phyloP scores from a whole-genome alignment of 2,797 vertebrate species.

The Parambassis ranga region DNA sequence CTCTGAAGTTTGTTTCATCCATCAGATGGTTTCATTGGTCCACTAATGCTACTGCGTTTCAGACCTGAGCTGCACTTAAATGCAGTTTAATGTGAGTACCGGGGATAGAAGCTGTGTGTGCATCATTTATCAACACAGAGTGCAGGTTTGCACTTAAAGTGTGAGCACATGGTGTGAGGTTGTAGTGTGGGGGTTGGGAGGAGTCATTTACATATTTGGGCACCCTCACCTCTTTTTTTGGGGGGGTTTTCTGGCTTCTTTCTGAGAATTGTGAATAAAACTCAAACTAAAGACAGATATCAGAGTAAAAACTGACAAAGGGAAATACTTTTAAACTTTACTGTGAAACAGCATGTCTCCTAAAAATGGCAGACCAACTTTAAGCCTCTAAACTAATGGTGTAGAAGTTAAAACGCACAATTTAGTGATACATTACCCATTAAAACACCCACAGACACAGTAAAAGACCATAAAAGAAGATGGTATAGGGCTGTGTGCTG shows the following conservation, averaged over 20 bases:
- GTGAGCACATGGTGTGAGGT: conserved; percentile 10
- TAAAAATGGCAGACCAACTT: not conserved
- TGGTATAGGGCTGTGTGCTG: not conserved
- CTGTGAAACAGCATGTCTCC: not conserved
- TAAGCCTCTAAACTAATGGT: not conserved
- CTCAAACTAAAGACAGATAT: too few relatives aligned
- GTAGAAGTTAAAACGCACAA: not conserved
- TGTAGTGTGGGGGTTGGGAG: conserved; percentile 9
- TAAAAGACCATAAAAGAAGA: not conserved
- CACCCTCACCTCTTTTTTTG: not conserved
- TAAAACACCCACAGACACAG: not conserved
- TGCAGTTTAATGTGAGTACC: too few relatives aligned
- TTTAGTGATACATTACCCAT: not conserved
- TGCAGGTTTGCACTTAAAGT: conserved; percentile 12
- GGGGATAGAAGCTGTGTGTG: too few relatives aligned
- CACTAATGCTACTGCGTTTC: too few relatives aligned
- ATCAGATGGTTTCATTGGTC: too few relatives aligned
- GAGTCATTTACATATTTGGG: conserved; percentile 42
- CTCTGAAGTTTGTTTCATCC: too few relatives aligned
- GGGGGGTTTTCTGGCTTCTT: not conserved
- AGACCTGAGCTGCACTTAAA: too few relatives aligned
- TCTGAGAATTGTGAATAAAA: not conserved
- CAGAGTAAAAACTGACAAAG: not conserved
- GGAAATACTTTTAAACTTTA: not conserved
- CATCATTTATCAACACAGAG: too few relatives aligned